Conservation (phyloP, 1,140 invertebrate species). For the Gerris buenoi region DNA sequence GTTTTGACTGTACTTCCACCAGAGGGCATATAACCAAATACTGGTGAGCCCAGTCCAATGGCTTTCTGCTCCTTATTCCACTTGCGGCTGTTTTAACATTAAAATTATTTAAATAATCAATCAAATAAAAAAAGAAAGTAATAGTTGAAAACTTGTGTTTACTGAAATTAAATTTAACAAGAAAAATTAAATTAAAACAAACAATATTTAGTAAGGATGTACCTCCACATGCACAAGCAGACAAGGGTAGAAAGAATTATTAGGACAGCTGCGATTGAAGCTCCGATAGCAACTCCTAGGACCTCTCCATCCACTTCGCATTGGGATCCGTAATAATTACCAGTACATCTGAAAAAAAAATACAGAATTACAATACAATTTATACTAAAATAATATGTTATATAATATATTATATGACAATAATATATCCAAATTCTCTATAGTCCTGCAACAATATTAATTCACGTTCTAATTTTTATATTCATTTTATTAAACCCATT, state of each 20-base stretch:
- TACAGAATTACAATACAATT: neutral
- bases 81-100: conserved; percentile 63
- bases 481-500: too few species aligned
- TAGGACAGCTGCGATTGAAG: conserved; percentile 68
- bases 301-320: conserved; percentile 87
- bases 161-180: too few species aligned
- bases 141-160: too few species aligned
- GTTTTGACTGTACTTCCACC: conserved; percentile 53
- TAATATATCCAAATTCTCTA: too few species aligned
- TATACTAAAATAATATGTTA: too few species aligned
- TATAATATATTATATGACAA: neutral
- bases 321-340: conserved; percentile 70
- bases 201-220: too few species aligned
- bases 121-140: too few species aligned
- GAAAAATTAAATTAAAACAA: too few species aligned
- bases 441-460: too few species aligned
- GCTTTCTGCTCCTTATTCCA: conserved; percentile 77
- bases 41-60: conserved; percentile 51
- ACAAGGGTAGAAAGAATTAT: conserved; percentile 75
- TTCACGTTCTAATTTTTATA: too few species aligned
- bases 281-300: conserved; percentile 73
- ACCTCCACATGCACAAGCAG: conserved; percentile 83
- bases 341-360: conserved; percentile 47
- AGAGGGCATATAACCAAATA: conserved; percentile 58
- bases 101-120: too few species aligned